These are phyloP conservation scores for Acrobasis suavella DNA, from an alignment of 2,888 invertebrate genomes.

Conservation along the genomic window DNA sequence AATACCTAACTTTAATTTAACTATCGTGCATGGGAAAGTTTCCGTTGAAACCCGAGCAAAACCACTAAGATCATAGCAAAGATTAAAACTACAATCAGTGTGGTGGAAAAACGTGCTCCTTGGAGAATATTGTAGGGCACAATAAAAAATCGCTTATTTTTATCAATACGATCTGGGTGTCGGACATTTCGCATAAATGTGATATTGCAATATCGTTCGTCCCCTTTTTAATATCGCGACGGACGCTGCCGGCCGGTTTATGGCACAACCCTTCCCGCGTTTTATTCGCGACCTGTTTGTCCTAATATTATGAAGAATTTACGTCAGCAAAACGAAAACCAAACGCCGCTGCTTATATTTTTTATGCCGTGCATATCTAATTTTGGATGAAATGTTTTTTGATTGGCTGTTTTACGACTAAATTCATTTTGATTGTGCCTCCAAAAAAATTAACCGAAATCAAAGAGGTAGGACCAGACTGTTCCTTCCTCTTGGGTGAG, in stretches of 20 bases:
- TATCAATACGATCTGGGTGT: conserved; percentile 82
- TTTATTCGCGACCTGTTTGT: conserved; percentile 82
- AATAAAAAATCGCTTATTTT: conserved; percentile 82
- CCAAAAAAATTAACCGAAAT: too few relatives aligned
- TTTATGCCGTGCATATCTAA: conserved; percentile 27
- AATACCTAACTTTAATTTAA: too few relatives aligned
- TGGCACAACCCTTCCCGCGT: conserved; percentile 80
- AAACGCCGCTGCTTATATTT: conserved; percentile 58
- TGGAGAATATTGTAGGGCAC: conserved; percentile 63
- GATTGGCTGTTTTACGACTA: neutral
- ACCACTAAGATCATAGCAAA: conserved; percentile 22
- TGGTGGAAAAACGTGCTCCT: conserved; percentile 48
- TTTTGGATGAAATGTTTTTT: conserved; percentile 5
- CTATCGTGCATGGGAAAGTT: neutral
- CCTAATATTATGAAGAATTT: conserved; percentile 81
- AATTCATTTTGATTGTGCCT: neutral
- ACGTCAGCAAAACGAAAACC: conserved; percentile 75
- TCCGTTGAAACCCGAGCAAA: neutral
- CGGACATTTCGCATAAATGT: conserved; percentile 82
- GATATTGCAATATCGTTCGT: conserved; percentile 82
- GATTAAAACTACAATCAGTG: conserved; percentile 47
- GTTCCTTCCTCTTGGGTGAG: too few relatives aligned
- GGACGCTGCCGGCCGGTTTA: conserved; percentile 79
- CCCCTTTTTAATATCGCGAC: conserved; percentile 82
- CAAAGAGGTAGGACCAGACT: too few relatives aligned